Percentiles rank a stretch among this genome's conserved stretches.
Conservation (phyloP, 2,113 vertebrate genomes). For the Proterorhinus semilunaris region DNA sequence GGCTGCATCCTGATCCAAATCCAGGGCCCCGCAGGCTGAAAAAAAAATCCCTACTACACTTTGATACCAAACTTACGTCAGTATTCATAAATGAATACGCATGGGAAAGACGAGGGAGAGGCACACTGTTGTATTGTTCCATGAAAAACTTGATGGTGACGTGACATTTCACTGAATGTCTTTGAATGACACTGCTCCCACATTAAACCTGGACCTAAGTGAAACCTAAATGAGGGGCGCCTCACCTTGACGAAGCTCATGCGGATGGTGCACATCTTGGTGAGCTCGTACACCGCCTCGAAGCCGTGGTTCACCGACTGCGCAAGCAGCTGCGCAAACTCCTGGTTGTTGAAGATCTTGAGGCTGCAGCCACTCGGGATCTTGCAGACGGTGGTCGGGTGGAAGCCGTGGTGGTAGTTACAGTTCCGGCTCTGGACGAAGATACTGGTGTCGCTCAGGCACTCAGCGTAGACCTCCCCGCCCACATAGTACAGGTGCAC, state of each 20-base stretch:
- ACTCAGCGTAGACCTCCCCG: slow-evolving; percentile 96
- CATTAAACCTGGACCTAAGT: background rate
- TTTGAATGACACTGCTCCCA: too few relatives aligned
- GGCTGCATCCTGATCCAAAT: too few relatives aligned
- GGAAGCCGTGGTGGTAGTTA: slow-evolving; percentile 96
- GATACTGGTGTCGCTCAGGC: slow-evolving; percentile 97
- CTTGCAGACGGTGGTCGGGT: slow-evolving; percentile 97
- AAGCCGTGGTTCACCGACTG: slow-evolving; percentile 97
- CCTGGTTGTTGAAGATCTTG: slow-evolving; percentile 98
- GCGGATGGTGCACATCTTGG: slow-evolving; percentile 98
- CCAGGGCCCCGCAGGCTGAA: too few relatives aligned
- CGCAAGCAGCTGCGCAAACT: slow-evolving; percentile 94
- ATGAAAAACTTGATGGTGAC: too few relatives aligned
- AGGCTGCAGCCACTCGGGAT: slow-evolving; percentile 97
- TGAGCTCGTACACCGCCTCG: slow-evolving; percentile 96
- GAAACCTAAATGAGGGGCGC: too few relatives aligned
- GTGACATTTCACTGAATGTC: too few relatives aligned
- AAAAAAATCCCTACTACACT: too few relatives aligned
- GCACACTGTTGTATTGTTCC: too few relatives aligned
- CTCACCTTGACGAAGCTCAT: slow-evolving; percentile 98
- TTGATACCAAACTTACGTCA: too few relatives aligned
- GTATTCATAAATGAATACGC: too few relatives aligned
- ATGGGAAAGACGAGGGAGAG: too few relatives aligned
- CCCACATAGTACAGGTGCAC: slow-evolving; percentile 97
- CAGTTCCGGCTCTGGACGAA: slow-evolving; percentile 98